phyloP scores from a whole-genome alignment of 1,140 invertebrate genomes.

The Oreohelix idahoensis region DNA sequence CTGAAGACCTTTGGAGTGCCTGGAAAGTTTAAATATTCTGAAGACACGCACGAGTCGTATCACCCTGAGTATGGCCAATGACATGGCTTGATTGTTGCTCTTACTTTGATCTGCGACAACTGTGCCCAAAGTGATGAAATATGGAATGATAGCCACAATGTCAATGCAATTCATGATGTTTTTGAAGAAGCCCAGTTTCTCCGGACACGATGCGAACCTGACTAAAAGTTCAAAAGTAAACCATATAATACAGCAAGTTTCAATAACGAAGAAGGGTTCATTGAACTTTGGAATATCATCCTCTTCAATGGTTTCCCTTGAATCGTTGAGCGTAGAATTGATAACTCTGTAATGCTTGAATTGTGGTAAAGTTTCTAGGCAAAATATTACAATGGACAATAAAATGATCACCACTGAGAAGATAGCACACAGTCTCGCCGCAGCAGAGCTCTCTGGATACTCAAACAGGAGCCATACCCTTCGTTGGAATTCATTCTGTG shows the following conservation, averaged over 20 bases:
- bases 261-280: constrained; percentile 73
- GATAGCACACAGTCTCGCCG: constrained; percentile 98
- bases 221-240: constrained; percentile 99
- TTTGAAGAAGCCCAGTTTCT: constrained; percentile 98
- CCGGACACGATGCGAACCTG: constrained; percentile 97
- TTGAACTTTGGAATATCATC: constrained; percentile 74
- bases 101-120: constrained; percentile 91
- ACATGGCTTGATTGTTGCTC: constrained; percentile 73
- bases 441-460: constrained; percentile 99
- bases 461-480: constrained; percentile 99
- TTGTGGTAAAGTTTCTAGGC: constrained; percentile 98
- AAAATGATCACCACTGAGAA: constrained; percentile 98
- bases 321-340: constrained; percentile 59
- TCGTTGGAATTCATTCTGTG: constrained; percentile 91
- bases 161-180: constrained; percentile 99
- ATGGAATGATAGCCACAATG: constrained; percentile 98
- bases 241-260: constrained; percentile 77
- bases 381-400: constrained; percentile 99
- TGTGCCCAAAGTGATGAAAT: constrained; percentile 99
- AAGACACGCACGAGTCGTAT: constrained; percentile 74
- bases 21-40: constrained; percentile 74
- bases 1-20: constrained; percentile 75
- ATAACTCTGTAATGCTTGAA: constrained; percentile 92
- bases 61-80: constrained; percentile 73
- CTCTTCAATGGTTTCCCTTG: constrained; percentile 62